phyloP scores from a whole-genome alignment of 23 tunicate genomes.

The Oikopleura dioica region DNA sequence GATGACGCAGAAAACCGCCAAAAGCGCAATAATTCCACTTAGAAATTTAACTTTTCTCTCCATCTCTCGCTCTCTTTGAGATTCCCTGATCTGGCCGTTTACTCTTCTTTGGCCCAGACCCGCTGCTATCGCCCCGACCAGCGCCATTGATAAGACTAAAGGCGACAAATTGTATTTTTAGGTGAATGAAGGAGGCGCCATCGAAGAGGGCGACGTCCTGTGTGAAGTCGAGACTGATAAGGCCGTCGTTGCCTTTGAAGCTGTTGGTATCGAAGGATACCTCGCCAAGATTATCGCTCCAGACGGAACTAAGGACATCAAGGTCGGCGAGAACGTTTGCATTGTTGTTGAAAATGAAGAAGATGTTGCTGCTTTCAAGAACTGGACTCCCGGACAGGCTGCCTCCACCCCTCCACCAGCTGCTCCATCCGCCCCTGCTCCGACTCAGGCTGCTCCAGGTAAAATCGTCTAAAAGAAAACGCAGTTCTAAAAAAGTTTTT shows the following conservation, averaged over 20 bases:
- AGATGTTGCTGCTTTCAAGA: slow-evolving; percentile 45
- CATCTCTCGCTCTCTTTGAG: too few relatives aligned
- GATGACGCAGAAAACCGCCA: too few relatives aligned
- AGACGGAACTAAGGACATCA: slow-evolving; percentile 62
- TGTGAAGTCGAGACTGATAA: slow-evolving; percentile 85
- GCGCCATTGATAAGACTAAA: too few relatives aligned
- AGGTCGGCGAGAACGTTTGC: slow-evolving; percentile 53
- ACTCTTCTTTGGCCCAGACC: too few relatives aligned
- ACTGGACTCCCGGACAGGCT: slow-evolving; percentile 32
- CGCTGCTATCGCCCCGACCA: too few relatives aligned
- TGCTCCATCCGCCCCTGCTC: slow-evolving; percentile 16
- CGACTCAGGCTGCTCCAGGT: slow-evolving; percentile 3
- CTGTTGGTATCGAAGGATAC: slow-evolving; percentile 32
- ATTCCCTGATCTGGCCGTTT: too few relatives aligned
- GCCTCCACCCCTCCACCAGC: slow-evolving; percentile 12
- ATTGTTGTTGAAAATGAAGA: slow-evolving; percentile 65
- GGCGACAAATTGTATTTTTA: neutral
- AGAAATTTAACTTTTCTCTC: too few relatives aligned
- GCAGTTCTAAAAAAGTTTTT: too few relatives aligned
- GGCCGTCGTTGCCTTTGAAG: slow-evolving; percentile 67
- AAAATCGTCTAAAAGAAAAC: too few relatives aligned
- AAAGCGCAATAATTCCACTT: too few relatives aligned
- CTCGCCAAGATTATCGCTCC: slow-evolving; percentile 46
- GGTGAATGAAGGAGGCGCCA: slow-evolving; percentile 19
- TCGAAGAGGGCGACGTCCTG: slow-evolving; percentile 60